A percentile compares a stretch with the other conserved stretches of the same genome.
Evolutionary conservation across 2,113 vertebrate species (phyloP).

Genomic region (Trogon melanurus): DNA sequence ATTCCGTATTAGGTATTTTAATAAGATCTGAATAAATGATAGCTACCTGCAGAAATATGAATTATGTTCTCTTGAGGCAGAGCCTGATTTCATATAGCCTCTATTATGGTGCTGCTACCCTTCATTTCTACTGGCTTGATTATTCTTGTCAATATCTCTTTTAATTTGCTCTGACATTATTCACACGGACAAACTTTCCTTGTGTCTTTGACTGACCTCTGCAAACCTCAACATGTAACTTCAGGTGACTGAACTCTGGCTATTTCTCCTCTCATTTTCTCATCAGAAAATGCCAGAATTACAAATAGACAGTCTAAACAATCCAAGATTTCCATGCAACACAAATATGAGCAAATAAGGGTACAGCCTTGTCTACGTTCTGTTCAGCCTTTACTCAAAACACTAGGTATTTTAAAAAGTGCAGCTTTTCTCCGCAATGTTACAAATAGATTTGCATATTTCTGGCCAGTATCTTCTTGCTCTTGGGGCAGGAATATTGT

Average conservation of each 20-base stretch:
- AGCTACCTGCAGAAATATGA: neutral
- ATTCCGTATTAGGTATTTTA: neutral
- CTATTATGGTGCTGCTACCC: neutral
- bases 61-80: neutral
- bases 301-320: neutral
- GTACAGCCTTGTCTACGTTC: neutral
- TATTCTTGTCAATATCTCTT: constrained; percentile 3
- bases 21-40: neutral
- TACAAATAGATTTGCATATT: neutral
- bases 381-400: neutral
- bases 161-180: constrained; percentile 10
- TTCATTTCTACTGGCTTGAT: neutral
- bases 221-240: neutral
- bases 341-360: neutral
- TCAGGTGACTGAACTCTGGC: neutral
- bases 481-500: neutral
- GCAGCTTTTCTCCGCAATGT: neutral
- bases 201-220: neutral
- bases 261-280: neutral
- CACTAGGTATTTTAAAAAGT: neutral
- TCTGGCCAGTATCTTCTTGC: neutral
- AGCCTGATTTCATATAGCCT: neutral
- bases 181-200: neutral
- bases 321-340: neutral
- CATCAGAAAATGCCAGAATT: neutral